A percentile compares a stretch with the other conserved stretches of the same genome.
Conservation (phyloP, 2,797 vertebrate species). For the Sciurus vulgaris region DNA sequence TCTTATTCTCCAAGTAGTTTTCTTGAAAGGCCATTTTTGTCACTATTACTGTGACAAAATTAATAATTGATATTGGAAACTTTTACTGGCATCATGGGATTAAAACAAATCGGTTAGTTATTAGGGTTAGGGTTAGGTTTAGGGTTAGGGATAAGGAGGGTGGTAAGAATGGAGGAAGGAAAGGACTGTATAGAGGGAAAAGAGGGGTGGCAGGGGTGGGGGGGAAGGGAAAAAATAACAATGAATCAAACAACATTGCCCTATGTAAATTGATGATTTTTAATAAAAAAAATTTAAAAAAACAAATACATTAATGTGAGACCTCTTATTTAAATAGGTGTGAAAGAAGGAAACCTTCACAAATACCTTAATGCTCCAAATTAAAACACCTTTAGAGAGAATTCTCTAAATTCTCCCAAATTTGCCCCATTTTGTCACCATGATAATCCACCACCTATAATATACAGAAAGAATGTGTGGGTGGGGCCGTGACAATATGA, state of each 20-base stretch:
- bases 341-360: not conserved
- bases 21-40: constrained; percentile 16
- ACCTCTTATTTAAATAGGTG: not conserved
- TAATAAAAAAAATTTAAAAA: no score
- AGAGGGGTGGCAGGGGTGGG: no score
- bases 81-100: not conserved
- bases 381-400: not conserved
- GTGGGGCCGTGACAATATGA: not conserved
- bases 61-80: not conserved
- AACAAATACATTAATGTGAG: not conserved
- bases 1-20: not conserved
- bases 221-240: no score
- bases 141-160: no score
- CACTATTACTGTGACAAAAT: not conserved
- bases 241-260: no score
- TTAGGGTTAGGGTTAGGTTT: no score
- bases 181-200: no score
- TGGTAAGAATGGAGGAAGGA: no score
- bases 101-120: no score
- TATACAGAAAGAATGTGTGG: not conserved
- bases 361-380: not conserved
- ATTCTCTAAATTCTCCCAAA: not conserved
- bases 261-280: no score
- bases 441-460: not conserved
- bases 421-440: not conserved